phyloP scores from a whole-genome alignment of 1,140 invertebrate genomes.

The Lutraria rhynchaena region DNA sequence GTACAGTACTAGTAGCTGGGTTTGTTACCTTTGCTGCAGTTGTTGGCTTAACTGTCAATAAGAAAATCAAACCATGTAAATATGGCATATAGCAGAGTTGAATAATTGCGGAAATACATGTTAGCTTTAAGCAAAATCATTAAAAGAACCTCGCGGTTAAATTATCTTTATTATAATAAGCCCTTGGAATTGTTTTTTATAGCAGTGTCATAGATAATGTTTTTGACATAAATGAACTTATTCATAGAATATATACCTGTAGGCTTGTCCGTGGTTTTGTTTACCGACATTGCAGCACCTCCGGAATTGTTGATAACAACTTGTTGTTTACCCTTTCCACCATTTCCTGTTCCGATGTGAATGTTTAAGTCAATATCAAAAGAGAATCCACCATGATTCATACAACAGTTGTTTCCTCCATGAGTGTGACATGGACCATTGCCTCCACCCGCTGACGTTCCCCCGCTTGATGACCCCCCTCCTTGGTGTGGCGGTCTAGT shows the following conservation, averaged over 20 bases:
- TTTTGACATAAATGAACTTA: no score
- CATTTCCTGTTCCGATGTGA: not conserved
- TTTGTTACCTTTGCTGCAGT: not conserved
- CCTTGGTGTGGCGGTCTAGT: not conserved
- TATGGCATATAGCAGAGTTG: no score
- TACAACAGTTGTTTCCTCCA: slow-evolving; percentile 21
- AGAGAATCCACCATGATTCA: slow-evolving; percentile 11
- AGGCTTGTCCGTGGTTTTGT: not conserved
- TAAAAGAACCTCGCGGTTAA: no score
- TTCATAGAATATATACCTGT: not conserved
- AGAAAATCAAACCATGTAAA: not conserved
- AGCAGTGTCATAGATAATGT: no score
- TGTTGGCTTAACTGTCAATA: not conserved
- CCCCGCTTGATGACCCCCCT: not conserved
- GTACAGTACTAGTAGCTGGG: not conserved
- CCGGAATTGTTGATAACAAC: not conserved
- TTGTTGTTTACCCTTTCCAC: slow-evolving; percentile 5
- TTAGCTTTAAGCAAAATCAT: no score
- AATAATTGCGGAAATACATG: no score
- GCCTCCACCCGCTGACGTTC: not conserved
- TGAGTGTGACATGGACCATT: slow-evolving; percentile 34
- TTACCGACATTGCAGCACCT: not conserved
- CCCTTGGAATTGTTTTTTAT: no score
- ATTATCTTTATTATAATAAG: no score
- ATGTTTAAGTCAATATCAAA: slow-evolving; percentile 44